phyloP scores from a whole-genome alignment of 1,140 invertebrate genomes.

The Nasonia longicornis region DNA sequence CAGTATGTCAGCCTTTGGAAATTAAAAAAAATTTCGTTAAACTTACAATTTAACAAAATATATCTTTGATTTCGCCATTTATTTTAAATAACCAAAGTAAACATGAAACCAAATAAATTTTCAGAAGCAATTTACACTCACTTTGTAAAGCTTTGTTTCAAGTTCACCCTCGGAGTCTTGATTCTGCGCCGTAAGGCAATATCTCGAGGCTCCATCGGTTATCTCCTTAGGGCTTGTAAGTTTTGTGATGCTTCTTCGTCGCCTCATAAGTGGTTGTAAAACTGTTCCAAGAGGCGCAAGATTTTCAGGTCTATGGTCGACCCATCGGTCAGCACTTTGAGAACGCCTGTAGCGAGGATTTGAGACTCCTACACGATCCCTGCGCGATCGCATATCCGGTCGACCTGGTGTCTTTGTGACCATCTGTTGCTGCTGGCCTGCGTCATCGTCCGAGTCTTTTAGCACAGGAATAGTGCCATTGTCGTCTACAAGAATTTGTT shows the following conservation, averaged over 20 bases:
- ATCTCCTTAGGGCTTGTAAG: slow-evolving; percentile 74
- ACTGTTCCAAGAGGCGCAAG: slow-evolving; percentile 85
- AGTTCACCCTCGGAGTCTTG: slow-evolving; percentile 91
- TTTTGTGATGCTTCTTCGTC: slow-evolving; percentile 87
- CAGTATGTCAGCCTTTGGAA: slow-evolving; percentile 83
- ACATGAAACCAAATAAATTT: slow-evolving; percentile 7
- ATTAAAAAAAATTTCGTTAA: slow-evolving; percentile 1
- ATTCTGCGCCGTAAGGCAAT: slow-evolving; percentile 92
- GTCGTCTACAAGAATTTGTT: slow-evolving; percentile 66
- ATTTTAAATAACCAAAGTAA: not conserved
- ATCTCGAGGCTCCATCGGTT: slow-evolving; percentile 79
- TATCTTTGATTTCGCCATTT: not conserved
- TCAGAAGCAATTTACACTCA: slow-evolving; percentile 55
- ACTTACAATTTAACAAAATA: not conserved
- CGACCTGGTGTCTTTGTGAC: slow-evolving; percentile 49
- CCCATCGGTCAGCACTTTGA: slow-evolving; percentile 85
- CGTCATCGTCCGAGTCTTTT: slow-evolving; percentile 50
- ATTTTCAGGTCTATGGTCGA: slow-evolving; percentile 88
- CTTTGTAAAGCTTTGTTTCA: slow-evolving; percentile 93
- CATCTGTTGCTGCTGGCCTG: slow-evolving; percentile 40
- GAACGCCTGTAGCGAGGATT: slow-evolving; percentile 83
- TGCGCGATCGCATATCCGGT: slow-evolving; percentile 58
- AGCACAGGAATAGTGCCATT: slow-evolving; percentile 47
- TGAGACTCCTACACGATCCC: slow-evolving; percentile 70
- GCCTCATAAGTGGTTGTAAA: slow-evolving; percentile 85